Evolutionary conservation across 2,113 vertebrate species (phyloP).

Genomic region (Ceyx margarethae): DNA sequence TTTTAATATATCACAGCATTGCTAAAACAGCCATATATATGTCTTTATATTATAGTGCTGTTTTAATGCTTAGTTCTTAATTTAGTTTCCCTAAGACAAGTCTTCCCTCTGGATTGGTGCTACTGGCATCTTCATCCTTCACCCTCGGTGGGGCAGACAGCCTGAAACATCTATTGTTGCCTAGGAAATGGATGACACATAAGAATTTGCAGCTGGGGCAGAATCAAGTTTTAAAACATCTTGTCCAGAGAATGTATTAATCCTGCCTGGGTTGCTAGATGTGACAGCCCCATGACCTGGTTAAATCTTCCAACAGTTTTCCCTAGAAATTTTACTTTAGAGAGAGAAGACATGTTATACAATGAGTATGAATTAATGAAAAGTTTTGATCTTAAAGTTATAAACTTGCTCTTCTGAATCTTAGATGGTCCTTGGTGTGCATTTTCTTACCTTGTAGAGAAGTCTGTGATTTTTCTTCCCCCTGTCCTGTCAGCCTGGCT

Average conservation of each 20-base stretch:
- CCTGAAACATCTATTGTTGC: not conserved
- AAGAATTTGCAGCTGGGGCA: not conserved
- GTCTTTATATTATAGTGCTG: too few species aligned
- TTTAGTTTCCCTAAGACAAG: not conserved
- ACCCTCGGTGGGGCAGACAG: not conserved
- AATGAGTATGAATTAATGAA: too few species aligned
- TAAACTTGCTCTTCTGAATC: not conserved
- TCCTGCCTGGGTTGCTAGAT: not conserved
- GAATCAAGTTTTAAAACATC: not conserved
- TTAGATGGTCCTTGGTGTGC: not conserved
- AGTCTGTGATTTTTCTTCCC: not conserved
- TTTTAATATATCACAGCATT: not conserved
- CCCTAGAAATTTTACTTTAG: not conserved
- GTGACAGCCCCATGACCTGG: not conserved
- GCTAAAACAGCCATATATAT: not conserved
- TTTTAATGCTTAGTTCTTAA: not conserved
- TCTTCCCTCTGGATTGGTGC: not conserved
- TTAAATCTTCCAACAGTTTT: not conserved
- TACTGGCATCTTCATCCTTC: not conserved
- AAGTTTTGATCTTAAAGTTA: not conserved
- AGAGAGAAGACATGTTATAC: not conserved
- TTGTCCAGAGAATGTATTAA: accelerated
- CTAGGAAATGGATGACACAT: not conserved
- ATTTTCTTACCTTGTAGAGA: not conserved
- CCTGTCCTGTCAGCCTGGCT: not conserved